phyloP scores from a whole-genome alignment of 2,113 vertebrate species.

The Anoplopoma fimbria region DNA sequence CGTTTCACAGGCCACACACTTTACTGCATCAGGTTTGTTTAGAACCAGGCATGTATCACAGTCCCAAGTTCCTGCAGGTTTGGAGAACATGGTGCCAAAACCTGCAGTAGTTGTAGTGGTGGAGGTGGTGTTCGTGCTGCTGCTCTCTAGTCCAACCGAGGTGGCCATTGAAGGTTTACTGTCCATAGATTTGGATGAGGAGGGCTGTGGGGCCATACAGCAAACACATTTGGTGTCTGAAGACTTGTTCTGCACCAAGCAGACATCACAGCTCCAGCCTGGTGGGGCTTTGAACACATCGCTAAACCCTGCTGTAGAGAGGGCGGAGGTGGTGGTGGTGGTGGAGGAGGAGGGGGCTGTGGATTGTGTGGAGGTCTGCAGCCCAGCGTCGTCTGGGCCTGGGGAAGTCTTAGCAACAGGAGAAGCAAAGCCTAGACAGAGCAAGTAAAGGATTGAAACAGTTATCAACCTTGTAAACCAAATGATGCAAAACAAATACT shows the following conservation, averaged over 20 bases:
- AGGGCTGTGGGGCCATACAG: slow-evolving; percentile 84
- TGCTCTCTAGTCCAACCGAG: slow-evolving; percentile 62
- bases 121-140: slow-evolving; percentile 64
- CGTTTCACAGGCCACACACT: slow-evolving; percentile 95
- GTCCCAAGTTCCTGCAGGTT: slow-evolving; percentile 89
- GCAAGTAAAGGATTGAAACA: background rate
- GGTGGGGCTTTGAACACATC: slow-evolving; percentile 84
- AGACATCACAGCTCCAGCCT: slow-evolving; percentile 86
- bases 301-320: slow-evolving; percentile 79
- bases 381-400: slow-evolving; percentile 70
- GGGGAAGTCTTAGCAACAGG: slow-evolving; percentile 67
- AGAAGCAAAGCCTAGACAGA: slow-evolving; percentile 86
- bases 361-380: slow-evolving; percentile 69
- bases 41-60: slow-evolving; percentile 96
- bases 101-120: slow-evolving; percentile 72
- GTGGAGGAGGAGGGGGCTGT: slow-evolving; percentile 60
- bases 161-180: slow-evolving; percentile 52
- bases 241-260: slow-evolving; percentile 87
- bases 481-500: background rate
- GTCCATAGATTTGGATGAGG: slow-evolving; percentile 70
- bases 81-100: slow-evolving; percentile 89
- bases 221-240: slow-evolving; percentile 88
- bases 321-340: slow-evolving; percentile 61
- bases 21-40: slow-evolving; percentile 92
- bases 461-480: background rate